phyloP scores from a whole-genome alignment of 1,140 invertebrate species.

The Drosophila punjabiensis region DNA sequence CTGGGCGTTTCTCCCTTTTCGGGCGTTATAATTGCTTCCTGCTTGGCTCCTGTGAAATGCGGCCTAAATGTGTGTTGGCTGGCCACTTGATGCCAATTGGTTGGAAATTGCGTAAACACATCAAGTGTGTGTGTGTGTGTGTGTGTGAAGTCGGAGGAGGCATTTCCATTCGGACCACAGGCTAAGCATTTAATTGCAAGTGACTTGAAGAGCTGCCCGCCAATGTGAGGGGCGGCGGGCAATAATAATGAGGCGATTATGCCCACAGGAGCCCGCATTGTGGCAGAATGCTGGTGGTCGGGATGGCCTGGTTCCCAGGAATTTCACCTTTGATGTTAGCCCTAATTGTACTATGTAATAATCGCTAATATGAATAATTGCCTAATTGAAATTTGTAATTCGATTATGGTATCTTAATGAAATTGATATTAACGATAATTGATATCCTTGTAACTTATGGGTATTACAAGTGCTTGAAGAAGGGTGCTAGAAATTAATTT shows the following conservation, averaged over 20 bases:
- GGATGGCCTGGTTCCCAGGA: slow-evolving; percentile 21
- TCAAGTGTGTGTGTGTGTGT: slow-evolving; percentile 21
- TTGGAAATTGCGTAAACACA: slow-evolving; percentile 61
- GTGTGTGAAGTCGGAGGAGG: too few species aligned
- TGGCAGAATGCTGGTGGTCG: background rate
- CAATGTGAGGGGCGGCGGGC: slow-evolving; percentile 29
- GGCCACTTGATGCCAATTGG: slow-evolving; percentile 69
- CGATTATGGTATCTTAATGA: background rate
- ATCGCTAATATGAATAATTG: slow-evolving; percentile 4
- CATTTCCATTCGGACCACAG: slow-evolving; percentile 7
- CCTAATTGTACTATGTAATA: slow-evolving; percentile 16
- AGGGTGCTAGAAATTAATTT: background rate
- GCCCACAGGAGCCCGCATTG: slow-evolving; percentile 19
- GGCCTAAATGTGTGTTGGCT: slow-evolving; percentile 44
- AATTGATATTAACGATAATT: background rate
- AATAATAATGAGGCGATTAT: slow-evolving; percentile 45
- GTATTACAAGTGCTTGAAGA: fast-evolving
- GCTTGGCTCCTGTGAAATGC: background rate
- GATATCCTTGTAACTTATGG: background rate
- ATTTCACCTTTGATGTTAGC: slow-evolving; percentile 31
- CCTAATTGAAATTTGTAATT: slow-evolving; percentile 34
- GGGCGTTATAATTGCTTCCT: slow-evolving; percentile 34
- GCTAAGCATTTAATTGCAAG: slow-evolving; percentile 60
- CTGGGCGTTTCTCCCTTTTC: slow-evolving; percentile 17
- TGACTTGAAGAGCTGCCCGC: slow-evolving; percentile 42